Evolutionary conservation across 1,140 invertebrate species (phyloP).

Genomic region (Solen grandis): DNA sequence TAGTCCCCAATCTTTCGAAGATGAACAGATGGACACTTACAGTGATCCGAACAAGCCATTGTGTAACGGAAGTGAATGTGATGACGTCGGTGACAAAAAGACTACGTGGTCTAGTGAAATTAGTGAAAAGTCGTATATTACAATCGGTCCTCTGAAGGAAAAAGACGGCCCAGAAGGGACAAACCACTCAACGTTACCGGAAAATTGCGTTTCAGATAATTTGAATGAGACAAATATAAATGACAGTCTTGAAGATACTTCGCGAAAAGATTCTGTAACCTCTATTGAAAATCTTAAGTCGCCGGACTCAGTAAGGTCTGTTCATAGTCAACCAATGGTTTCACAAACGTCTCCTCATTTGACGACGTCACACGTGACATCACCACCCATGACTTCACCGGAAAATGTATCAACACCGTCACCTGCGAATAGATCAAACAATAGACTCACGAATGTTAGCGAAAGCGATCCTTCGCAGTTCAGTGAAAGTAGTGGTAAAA

Average conservation of each 20-base stretch:
- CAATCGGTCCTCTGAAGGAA: background rate
- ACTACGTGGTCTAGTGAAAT: background rate
- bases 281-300: conserved; percentile 4
- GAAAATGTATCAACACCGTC: background rate
- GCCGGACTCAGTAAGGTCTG: conserved; percentile 13
- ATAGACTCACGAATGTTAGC: background rate
- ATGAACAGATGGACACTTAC: conserved; percentile 21
- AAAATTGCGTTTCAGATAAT: background rate
- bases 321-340: conserved; percentile 8
- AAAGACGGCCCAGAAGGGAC: too few species aligned
- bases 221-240: background rate
- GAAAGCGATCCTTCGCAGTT: background rate
- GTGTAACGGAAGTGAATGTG: background rate
- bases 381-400: background rate
- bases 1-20: conserved; percentile 43
- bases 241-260: background rate
- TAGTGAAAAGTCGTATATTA: background rate
- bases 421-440: background rate
- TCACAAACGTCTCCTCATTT: background rate
- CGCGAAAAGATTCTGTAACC: background rate
- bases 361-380: too few species aligned
- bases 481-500: background rate
- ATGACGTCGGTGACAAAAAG: background rate
- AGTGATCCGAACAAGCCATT: background rate
- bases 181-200: background rate